Evolutionary conservation across 2,113 vertebrate species (phyloP), one percentile per base, ranked within the genome.

Genomic region (Proteles cristata): DNA sequence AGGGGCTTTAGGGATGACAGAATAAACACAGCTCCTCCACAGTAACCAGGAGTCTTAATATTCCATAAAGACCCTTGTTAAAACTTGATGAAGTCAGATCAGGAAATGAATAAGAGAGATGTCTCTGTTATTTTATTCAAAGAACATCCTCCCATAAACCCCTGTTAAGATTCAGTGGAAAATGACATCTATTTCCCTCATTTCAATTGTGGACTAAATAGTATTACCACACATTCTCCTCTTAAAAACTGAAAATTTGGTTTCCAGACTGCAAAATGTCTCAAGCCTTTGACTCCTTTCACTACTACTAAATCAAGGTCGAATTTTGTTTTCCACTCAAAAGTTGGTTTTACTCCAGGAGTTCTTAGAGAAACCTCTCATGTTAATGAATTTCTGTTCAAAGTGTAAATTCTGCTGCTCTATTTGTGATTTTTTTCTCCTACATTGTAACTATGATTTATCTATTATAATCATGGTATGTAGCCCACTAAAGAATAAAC

Each of bases 121-220:
- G 66, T 77, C 92, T 92, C 91, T 97, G 23, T 77, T 95, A 97
- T 84, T 98, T 94, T 98, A 58, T 97, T 98, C 98, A 93, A 97
- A 95, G 88, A 50, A 92, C 2, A 11, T 89, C 94, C 90, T 98
- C 95, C 93, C 96, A 93, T 88, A 97, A 98, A 84, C 66, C 81
- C 84, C 88, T 0, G 0, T 15, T 87, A 92, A 97, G 94, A 97
- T 88, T 94, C 63, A 66, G 66, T 97, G 95, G 96, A 98, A 98
- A 98, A 84, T 15, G 94, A 80, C 76, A 97, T 96, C 81, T 73
- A 92, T 98, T 97, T 98, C 96, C 92, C 68, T 97, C 58, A 86
- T 79, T 79, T 88, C 93, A 97, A 84, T 45, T 45, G 92, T 63
- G 53, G 63, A 93, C 96, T 77, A 91, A 94, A 26, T 45, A 45